Percentiles rank a stretch among this genome's conserved stretches.
Evolutionary conservation across 30 jellyfish, hydroid and myxozoan genomes (phyloP).

Genomic region (Rhopilema esculentum): DNA sequence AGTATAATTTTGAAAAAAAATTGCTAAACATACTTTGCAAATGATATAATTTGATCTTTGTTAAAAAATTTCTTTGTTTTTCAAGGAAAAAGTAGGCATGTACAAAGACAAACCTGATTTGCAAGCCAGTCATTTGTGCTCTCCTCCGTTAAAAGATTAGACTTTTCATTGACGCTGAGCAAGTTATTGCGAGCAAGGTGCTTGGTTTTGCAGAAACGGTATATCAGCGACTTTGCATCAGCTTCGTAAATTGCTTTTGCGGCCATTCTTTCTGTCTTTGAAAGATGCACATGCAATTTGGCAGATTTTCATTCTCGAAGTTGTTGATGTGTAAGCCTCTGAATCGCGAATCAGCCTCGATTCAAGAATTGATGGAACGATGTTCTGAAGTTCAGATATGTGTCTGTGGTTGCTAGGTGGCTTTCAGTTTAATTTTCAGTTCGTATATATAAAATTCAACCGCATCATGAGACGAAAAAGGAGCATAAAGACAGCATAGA

Average conservation of each 20-base stretch:
- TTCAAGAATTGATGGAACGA: neutral
- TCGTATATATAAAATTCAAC: too few relatives aligned
- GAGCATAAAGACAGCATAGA: too few relatives aligned
- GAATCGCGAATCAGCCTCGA: neutral
- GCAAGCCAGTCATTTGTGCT: constrained; percentile 64
- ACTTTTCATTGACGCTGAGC: constrained; percentile 23
- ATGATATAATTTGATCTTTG: too few relatives aligned
- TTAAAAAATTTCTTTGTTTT: too few relatives aligned
- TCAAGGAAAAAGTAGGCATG: neutral
- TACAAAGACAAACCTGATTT: neutral
- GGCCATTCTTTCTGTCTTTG: constrained; percentile 60
- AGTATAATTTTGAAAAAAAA: too few relatives aligned
- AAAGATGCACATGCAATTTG: neutral
- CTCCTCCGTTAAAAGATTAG: constrained; percentile 14
- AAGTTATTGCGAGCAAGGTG: constrained; percentile 27
- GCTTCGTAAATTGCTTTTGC: constrained; percentile 92
- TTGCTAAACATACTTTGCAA: too few relatives aligned
- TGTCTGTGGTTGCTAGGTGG: neutral
- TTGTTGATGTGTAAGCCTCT: constrained; percentile 30
- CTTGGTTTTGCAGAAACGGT: constrained; percentile 36
- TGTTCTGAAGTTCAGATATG: constrained; percentile 25
- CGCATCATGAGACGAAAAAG: too few relatives aligned
- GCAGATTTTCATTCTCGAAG: neutral
- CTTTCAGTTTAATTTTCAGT: too few relatives aligned
- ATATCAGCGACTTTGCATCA: constrained; percentile 81